phyloP scores from a whole-genome alignment of 64 coral and sea anemone species.

The Hydrozoanthus tunicans region DNA sequence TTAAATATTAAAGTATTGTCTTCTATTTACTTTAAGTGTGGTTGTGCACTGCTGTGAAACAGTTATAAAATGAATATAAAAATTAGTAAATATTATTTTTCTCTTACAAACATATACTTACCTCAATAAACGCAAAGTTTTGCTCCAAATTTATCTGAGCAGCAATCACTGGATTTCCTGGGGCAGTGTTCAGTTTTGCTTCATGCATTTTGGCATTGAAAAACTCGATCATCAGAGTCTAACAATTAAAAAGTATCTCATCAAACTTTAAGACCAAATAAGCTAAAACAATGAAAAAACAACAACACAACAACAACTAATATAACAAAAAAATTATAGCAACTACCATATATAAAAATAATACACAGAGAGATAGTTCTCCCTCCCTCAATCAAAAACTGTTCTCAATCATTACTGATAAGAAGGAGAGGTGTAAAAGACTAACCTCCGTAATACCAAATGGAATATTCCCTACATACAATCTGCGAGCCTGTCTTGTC shows the following conservation, averaged over 20 bases:
- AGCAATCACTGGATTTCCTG: slow-evolving; percentile 96
- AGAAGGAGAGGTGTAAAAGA: not conserved
- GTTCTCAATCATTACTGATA: not conserved
- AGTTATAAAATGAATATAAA: not conserved
- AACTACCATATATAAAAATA: no score
- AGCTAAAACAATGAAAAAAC: no score
- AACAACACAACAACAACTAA: no score
- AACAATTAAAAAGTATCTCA: not conserved
- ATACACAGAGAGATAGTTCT: no score
- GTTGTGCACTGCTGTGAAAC: no score
- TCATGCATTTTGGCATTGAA: slow-evolving; percentile 99
- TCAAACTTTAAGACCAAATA: no score
- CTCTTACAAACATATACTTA: not conserved
- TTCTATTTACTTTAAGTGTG: no score
- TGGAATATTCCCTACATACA: slow-evolving; percentile 99
- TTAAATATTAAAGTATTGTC: no score
- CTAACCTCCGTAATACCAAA: slow-evolving; percentile 98
- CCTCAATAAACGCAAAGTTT: slow-evolving; percentile 99
- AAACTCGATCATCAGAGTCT: slow-evolving; percentile 99
- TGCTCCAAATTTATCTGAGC: slow-evolving; percentile 99
- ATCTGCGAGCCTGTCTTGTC: slow-evolving; percentile 89
- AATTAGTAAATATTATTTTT: not conserved
- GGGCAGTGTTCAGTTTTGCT: slow-evolving; percentile 93
- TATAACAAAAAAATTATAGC: no score
- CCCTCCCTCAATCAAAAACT: not conserved